Percentiles rank a stretch among this genome's conserved stretches.
Conservation (phyloP, 2,113 vertebrate genomes). For the Toxotes jaculatrix region DNA sequence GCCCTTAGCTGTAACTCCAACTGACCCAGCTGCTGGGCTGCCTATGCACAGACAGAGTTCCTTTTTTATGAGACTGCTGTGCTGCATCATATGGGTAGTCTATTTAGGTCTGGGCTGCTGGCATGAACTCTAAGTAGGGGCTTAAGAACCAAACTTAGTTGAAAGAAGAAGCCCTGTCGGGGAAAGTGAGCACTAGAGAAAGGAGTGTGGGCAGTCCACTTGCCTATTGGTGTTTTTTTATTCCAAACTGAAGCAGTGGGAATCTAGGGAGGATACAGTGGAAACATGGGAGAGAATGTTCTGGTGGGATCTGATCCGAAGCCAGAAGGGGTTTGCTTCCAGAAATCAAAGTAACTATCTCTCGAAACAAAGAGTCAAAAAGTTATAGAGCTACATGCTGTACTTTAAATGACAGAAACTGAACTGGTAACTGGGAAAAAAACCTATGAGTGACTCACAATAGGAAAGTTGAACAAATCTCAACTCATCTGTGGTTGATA, state of each 20-base stretch:
- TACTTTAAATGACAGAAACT: not conserved
- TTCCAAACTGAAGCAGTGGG: not conserved
- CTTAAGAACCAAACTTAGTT: constrained; percentile 75
- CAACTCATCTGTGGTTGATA: constrained; percentile 10
- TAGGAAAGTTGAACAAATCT: constrained; percentile 33
- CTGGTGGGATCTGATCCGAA: constrained; percentile 25
- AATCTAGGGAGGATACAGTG: not conserved
- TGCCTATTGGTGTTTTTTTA: not conserved
- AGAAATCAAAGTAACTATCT: constrained; percentile 21
- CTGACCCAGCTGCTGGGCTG: constrained; percentile 68
- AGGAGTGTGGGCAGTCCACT: constrained; percentile 18
- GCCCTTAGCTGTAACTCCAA: constrained; percentile 74
- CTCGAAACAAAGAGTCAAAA: not conserved
- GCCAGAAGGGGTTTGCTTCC: constrained; percentile 15
- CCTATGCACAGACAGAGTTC: constrained; percentile 42
- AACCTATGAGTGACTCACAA: constrained; percentile 14
- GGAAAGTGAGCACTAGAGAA: constrained; percentile 45
- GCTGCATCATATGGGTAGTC: constrained; percentile 71
- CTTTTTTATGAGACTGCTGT: constrained; percentile 74
- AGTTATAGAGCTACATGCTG: not conserved
- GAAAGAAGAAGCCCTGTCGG: constrained; percentile 59
- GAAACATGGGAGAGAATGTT: constrained; percentile 27
- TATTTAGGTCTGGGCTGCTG: constrained; percentile 78
- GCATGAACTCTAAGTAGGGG: constrained; percentile 63
- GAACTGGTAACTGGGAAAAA: constrained; percentile 6